Conservation (phyloP, 2,888 invertebrate species). For the Pollenia amentaria region DNA sequence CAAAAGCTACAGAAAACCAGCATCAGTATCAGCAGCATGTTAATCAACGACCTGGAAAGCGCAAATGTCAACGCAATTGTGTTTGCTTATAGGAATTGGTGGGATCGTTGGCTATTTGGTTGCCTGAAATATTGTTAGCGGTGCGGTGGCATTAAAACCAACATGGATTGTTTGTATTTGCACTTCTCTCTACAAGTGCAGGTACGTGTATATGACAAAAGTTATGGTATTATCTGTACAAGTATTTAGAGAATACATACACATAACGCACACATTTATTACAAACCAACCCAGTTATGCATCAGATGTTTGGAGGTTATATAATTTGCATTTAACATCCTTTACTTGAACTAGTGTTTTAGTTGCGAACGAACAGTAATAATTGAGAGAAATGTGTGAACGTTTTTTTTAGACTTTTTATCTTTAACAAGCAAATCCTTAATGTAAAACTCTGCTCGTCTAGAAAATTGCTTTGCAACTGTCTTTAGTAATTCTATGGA, state of each 20-base stretch:
- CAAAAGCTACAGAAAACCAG: slow-evolving; percentile 2
- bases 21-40: slow-evolving; percentile 52
- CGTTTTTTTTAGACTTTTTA: not conserved
- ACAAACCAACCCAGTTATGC: slow-evolving; percentile 3
- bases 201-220: slow-evolving; percentile 11
- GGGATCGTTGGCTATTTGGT: slow-evolving; percentile 33
- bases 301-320: slow-evolving; percentile 49
- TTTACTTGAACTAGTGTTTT: slow-evolving; percentile 16
- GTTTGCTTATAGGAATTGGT: slow-evolving; percentile 47
- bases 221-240: slow-evolving; percentile 4
- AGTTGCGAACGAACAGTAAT: not conserved
- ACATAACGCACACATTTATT: not conserved
- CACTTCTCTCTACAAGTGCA: not conserved
- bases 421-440: slow-evolving; percentile 7
- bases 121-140: slow-evolving; percentile 38
- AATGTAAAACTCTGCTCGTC: not conserved
- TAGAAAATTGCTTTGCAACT: not conserved
- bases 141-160: slow-evolving; percentile 25
- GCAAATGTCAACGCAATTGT: slow-evolving; percentile 58
- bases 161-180: slow-evolving; percentile 20
- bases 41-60: slow-evolving; percentile 70
- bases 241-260: not conserved
- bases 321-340: slow-evolving; percentile 53
- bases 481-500: slow-evolving; percentile 29
- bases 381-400: not conserved